Conservation (phyloP, 2,888 invertebrate genomes). For the Scaptomyza tumidula region DNA sequence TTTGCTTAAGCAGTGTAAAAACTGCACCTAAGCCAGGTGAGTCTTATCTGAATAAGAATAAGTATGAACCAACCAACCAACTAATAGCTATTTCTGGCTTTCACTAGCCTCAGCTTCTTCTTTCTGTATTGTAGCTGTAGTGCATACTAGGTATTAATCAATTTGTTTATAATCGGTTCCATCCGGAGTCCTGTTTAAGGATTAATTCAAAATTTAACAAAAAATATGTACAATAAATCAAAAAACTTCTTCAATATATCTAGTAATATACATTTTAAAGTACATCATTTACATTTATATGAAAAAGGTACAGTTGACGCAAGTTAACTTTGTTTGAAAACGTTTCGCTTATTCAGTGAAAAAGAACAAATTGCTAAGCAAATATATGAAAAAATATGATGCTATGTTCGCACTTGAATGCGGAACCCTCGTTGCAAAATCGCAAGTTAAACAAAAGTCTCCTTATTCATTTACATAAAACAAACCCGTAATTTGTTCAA, state of each 20-base stretch:
- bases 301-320: conserved; percentile 7
- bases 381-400: conserved; percentile 2
- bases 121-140: too few species aligned
- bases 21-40: too few species aligned
- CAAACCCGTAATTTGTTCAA: conserved; percentile 52
- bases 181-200: too few species aligned
- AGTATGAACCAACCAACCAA: too few species aligned
- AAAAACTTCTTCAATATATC: too few species aligned
- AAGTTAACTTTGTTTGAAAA: neutral
- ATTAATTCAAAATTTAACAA: neutral
- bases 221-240: too few species aligned
- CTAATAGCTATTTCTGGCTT: too few species aligned
- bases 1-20: too few species aligned
- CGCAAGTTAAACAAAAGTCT: conserved; percentile 51
- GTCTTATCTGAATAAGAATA: too few species aligned
- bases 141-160: too few species aligned
- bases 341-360: conserved; percentile 3
- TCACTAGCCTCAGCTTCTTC: too few species aligned
- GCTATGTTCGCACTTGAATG: neutral
- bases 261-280: neutral
- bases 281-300: neutral
- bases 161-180: too few species aligned
- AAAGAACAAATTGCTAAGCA: conserved; percentile 1
- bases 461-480: conserved; percentile 58
- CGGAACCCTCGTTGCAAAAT: conserved; percentile 23